Base-by-base conservation (phyloP, 2,797 vertebrate species). In the Poecilia velifera region DNA sequence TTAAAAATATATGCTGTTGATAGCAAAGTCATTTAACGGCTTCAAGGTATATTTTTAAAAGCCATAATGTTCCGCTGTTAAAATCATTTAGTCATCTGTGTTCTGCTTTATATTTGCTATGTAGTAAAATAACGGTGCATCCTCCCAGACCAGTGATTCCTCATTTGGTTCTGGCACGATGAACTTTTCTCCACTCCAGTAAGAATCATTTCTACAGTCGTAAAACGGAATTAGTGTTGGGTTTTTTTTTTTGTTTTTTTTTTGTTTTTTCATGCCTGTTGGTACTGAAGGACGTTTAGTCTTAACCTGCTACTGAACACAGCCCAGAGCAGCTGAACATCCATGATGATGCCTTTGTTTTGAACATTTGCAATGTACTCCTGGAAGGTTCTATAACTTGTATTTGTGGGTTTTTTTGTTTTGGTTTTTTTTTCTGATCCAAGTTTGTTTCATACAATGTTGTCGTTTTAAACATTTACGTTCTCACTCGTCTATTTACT, bases 301-400 rank as follows among this genome's bases (percentile, higher is more conserved):
- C 64, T 16, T 22, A 41, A 41, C 57, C 31, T 78, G 81, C 72
- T 74, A 73, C 85, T 75, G 83, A 78, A 83, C 62, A 71, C 71
- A 41, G 81, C 87, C 72, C 84, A 88, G 90, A 20, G 31, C 59
- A 64, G 59, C 90, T 86, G 77, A 72, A 43, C 71, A 14, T 72
- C 70, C 72, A 62, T 80, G 59, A 80, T 1, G 25, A 81, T 80
- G 81, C 84, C 64, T 68, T 41, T 68, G 31, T 36, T 66, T 66
- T 31, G 53, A n/a, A 10, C 8, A 31, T 31, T 59, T 59, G 34
- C 9, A 36, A 79, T 74, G 74, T 78, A 75, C 80, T 78, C 41
- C 36, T 66, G n/a, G 43, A 16, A 45, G 9, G 18, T 62, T 47
- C 66, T 75, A 25, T 82, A 47, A 68, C 46, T 55, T 45, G 36